These are phyloP conservation scores for Leucoptera coffeella DNA, from an alignment of 2,888 invertebrate species.

Conservation along the genomic window DNA sequence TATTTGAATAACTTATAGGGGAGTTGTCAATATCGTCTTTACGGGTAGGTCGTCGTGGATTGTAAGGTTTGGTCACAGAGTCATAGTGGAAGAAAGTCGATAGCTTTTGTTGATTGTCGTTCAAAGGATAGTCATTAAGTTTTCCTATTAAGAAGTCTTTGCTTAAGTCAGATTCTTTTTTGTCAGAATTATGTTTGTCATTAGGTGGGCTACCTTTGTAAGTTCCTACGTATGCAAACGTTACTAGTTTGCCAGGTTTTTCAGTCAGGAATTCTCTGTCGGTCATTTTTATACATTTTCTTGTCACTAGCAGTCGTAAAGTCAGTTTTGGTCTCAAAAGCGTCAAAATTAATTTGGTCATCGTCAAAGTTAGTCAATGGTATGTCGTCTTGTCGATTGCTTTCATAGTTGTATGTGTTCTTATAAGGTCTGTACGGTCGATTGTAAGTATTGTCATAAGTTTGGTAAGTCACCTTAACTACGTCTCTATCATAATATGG, in stretches of 20 bases:
- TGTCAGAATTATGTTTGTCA: conserved; percentile 2
- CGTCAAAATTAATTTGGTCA: too few relatives aligned
- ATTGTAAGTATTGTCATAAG: conserved; percentile 39
- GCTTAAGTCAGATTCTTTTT: conserved; percentile 13
- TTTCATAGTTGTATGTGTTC: conserved; percentile 18
- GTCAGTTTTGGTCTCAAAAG: too few relatives aligned
- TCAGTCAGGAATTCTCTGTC: conserved; percentile 18
- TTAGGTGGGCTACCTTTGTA: conserved; percentile 18
- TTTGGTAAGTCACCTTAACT: conserved; percentile 43
- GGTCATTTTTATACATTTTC: background rate
- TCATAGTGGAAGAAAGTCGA: conserved; percentile 38
- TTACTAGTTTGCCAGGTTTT: conserved; percentile 35
- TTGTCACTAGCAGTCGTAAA: too few relatives aligned
- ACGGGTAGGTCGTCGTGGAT: conserved; percentile 29
- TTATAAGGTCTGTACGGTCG: conserved; percentile 10
- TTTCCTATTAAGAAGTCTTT: conserved; percentile 37
- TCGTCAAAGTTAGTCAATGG: conserved; percentile 10
- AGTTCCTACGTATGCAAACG: conserved; percentile 43
- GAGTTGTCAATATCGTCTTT: conserved; percentile 22
- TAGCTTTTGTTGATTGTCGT: conserved; percentile 17
- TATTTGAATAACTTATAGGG: conserved; percentile 12
- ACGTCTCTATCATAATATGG: conserved; percentile 25
- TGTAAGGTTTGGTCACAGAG: conserved; percentile 32
- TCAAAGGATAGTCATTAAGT: too few relatives aligned
- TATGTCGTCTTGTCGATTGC: conserved; percentile 17